A percentile compares a stretch with the other conserved stretches of the same genome.
Evolutionary conservation across 1,140 invertebrate genomes (phyloP).

Genomic region (Glossosoma conforme): DNA sequence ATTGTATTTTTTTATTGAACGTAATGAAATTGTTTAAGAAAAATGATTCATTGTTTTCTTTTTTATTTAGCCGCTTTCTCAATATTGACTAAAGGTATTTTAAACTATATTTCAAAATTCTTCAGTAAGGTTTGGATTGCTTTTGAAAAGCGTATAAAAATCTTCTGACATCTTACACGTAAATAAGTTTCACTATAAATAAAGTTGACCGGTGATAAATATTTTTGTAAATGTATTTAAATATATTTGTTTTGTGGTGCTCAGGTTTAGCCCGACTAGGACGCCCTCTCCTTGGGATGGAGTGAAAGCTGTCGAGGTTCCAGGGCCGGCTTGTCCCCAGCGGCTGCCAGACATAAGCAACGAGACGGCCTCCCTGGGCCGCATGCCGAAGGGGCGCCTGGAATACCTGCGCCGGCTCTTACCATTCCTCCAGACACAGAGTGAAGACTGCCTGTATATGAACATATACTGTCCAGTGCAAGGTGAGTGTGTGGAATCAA

Average conservation of each 20-base stretch:
- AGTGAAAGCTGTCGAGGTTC: conserved; percentile 68
- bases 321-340: conserved; percentile 89
- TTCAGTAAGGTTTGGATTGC: too few relatives aligned
- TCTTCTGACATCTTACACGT: too few relatives aligned
- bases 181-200: too few relatives aligned
- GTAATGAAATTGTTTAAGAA: too few relatives aligned
- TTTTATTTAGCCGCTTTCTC: too few relatives aligned
- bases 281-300: conserved; percentile 87
- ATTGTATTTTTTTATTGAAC: too few relatives aligned
- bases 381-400: conserved; percentile 85
- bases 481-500: too few relatives aligned
- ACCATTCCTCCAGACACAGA: conserved; percentile 83
- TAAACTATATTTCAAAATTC: too few relatives aligned
- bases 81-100: too few relatives aligned
- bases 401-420: conserved; percentile 79
- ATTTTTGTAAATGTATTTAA: conserved; percentile 1
- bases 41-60: too few relatives aligned
- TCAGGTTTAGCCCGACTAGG: conserved; percentile 83
- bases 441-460: conserved; percentile 94
- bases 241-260: conserved; percentile 13
- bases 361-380: conserved; percentile 72
- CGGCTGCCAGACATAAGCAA: conserved; percentile 77
- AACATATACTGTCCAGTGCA: conserved; percentile 92
- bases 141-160: too few relatives aligned
- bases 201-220: too few relatives aligned